phyloP scores from a whole-genome alignment of 2,888 invertebrate genomes.

The Glyphotaelius pellucidus region DNA sequence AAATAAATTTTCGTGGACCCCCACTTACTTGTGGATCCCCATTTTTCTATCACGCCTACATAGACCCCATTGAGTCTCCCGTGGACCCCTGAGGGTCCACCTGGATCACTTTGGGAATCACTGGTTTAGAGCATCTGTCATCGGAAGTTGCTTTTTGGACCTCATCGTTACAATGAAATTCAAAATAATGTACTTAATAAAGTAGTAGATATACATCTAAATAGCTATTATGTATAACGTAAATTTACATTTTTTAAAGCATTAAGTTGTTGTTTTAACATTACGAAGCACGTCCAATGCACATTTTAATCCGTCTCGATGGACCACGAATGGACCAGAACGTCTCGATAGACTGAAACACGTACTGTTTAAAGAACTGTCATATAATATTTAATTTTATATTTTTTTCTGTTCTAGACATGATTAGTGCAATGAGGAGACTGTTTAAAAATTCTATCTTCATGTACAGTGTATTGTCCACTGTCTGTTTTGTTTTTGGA shows the following conservation, averaged over 20 bases:
- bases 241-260: neutral
- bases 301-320: neutral
- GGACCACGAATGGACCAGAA: too few species aligned
- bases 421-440: slow-evolving; percentile 81
- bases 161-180: neutral
- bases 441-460: slow-evolving; percentile 82
- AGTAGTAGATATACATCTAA: neutral
- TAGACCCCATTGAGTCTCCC: too few species aligned
- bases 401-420: slow-evolving; percentile 73
- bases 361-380: neutral
- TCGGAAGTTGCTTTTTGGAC: neutral
- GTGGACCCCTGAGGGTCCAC: too few species aligned
- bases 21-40: too few species aligned
- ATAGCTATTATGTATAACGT: too few species aligned
- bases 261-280: neutral
- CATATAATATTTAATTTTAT: neutral
- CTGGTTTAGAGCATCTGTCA: neutral
- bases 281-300: neutral
- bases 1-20: too few species aligned
- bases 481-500: slow-evolving; percentile 84
- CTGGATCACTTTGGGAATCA: too few species aligned
- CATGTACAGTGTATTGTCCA: slow-evolving; percentile 85
- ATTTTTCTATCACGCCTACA: too few species aligned
- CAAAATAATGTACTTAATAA: neutral
- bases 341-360: neutral